Evolutionary conservation across 1,140 invertebrate genomes (phyloP), one percentile per base, ranked within the genome.

Genomic region (Drosophila funebris): DNA sequence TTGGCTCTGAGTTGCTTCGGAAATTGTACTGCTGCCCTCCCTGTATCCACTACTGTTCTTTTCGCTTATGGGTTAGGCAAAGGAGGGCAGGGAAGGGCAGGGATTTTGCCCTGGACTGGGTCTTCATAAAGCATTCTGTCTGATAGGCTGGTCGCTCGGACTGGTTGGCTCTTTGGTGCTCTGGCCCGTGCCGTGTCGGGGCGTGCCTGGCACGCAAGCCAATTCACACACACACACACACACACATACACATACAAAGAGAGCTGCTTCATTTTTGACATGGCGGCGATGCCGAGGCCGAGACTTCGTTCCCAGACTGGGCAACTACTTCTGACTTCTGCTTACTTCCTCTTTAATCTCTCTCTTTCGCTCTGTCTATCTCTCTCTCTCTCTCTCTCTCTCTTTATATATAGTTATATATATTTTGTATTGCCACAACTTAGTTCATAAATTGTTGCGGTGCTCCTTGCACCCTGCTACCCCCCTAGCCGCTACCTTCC

Each of bases 401-500:
- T 52, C 68, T 54, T 61, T 67, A 54, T 60, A 36, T 80, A 22
- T 58, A 54, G 8, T 13, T 73, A 63, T 67, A 64, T 44, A 36
- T 64, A 36, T 39, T 22, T 37, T 60, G 57, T 67, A 11, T 37
- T 81, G 62, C 63, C 76, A 68, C 72, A 73, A 83, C 58, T 73
- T 63, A 90, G 88, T 90, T 83, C 88, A 90, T 90, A 90, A 90
- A 90, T 90, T 84, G 67, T 79, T 78, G 80, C 72, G 76, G 64
- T 60, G 41, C 37, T 22, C 13, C 29, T 16, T 67, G 11, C 11
- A n/a, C 43, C 4, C 8, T 8, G 4, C 13, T n/a, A 44, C 3
- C 56, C 9, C 13, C n/a, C 22, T 27, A 8, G 4, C n/a, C 43
- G 11, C 20, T 4, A 16, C 14, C 44, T 14, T 5, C 16, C 3